Base-by-base conservation (phyloP, 2,113 vertebrate species). In the Acrocephalus kingi region DNA sequence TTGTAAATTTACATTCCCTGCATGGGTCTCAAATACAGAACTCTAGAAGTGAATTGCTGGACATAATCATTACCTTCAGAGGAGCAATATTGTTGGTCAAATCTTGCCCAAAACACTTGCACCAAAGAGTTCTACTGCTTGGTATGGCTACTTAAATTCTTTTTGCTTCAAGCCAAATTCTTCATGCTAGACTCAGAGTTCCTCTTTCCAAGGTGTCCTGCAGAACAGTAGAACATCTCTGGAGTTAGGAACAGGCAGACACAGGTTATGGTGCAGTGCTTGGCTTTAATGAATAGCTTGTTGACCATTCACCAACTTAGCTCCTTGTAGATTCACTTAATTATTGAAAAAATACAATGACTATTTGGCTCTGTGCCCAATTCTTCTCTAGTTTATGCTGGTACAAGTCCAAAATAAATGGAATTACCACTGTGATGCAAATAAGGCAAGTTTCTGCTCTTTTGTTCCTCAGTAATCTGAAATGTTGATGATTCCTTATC, bases 311-410 rank as follows among this genome's bases (percentile, higher is more conserved):
- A 74, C 45, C 83, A 93, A 28, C 72, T 83, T n/a, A 81, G 39
- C 35, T 90, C 55, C 78, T 92, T 64, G 72, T 39, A 80, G 35
- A 52, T 31, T 94, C 75, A 51, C 63, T 71, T 85, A 63, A 93
- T 95, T 88, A 71, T 80, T 95, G 90, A 92, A 88, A 78, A 94
- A 95, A 77, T 46, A 64, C 59, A 80, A 77, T 77, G 51, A 90
- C 88, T 89, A 77, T 83, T 86, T 96, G 83, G 85, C 76, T 71
- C 33, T 27, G 15, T 77, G 82, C 92, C 93, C 58, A 71, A 66
- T 74, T 90, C 78, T 55, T 45, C 67, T 91, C 28, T 52, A 66
- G 55, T 80, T 91, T 77, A 71, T 43, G 48, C 91, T 91, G 90
- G 61, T 91, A 55, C 48, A 92, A 55, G 75, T 78, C 79, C 93